Evolutionary conservation across 2,888 invertebrate genomes (phyloP).

Genomic region (Netelia fuscicornis): DNA sequence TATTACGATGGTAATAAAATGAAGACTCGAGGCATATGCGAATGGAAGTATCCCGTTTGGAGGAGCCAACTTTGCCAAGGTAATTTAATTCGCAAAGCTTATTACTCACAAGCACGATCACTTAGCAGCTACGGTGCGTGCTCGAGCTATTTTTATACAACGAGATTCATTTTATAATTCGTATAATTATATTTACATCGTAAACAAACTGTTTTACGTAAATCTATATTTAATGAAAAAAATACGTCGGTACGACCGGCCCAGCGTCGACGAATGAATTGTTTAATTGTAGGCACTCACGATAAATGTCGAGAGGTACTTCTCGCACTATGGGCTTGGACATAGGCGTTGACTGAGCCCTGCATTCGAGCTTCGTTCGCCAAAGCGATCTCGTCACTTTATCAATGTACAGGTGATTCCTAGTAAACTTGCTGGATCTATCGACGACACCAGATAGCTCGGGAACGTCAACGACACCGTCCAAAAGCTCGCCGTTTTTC

Average conservation of each 20-base stretch:
- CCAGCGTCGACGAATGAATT: background rate
- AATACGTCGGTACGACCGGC: too few species aligned
- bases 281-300: slow-evolving; percentile 83
- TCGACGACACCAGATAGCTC: slow-evolving; percentile 84
- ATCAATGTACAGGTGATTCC: slow-evolving; percentile 91
- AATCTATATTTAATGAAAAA: too few species aligned
- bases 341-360: slow-evolving; percentile 91
- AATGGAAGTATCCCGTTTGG: background rate
- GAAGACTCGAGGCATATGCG: background rate
- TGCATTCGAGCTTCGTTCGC: slow-evolving; percentile 91
- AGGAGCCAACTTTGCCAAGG: slow-evolving; percentile 6
- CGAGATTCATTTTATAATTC: too few species aligned
- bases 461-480: slow-evolving; percentile 89
- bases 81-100: slow-evolving; percentile 35
- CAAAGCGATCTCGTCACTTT: slow-evolving; percentile 90
- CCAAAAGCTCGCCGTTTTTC: slow-evolving; percentile 90
- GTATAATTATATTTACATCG: too few species aligned
- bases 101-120: background rate
- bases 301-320: slow-evolving; percentile 91
- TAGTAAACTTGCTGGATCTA: slow-evolving; percentile 86
- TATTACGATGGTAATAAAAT: slow-evolving; percentile 37
- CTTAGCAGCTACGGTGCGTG: too few species aligned
- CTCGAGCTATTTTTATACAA: too few species aligned
- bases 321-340: slow-evolving; percentile 90
- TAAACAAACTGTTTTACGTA: too few species aligned